These are phyloP conservation scores for Andrena haemorrhoa DNA, from an alignment of 2,888 invertebrate genomes.

Conservation along the genomic window DNA sequence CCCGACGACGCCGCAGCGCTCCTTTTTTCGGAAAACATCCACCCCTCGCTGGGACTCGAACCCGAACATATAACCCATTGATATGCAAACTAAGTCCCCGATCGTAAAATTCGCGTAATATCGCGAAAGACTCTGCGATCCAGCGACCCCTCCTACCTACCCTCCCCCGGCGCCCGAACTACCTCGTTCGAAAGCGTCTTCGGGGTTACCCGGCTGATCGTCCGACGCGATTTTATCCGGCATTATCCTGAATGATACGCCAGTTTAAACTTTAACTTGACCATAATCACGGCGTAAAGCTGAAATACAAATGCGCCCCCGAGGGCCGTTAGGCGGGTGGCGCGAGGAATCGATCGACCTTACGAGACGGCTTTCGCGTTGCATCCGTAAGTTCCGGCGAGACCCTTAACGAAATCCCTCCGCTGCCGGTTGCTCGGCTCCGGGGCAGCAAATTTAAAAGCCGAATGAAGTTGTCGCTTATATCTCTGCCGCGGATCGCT, in stretches of 20 bases:
- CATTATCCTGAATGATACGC: slow-evolving; percentile 78
- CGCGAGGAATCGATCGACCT: slow-evolving; percentile 45
- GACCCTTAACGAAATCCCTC: slow-evolving; percentile 22
- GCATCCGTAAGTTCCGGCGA: neutral
- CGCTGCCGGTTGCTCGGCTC: neutral
- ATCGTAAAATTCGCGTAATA: slow-evolving; percentile 80
- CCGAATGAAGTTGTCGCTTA: slow-evolving; percentile 1
- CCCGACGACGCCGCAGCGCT: slow-evolving; percentile 37
- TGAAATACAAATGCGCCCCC: slow-evolving; percentile 76
- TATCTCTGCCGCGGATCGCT: slow-evolving; percentile 38
- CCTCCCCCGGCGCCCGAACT: slow-evolving; percentile 25
- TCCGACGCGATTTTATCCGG: slow-evolving; percentile 75
- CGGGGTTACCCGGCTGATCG: slow-evolving; percentile 68
- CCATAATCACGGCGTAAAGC: slow-evolving; percentile 78
- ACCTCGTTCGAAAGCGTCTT: slow-evolving; percentile 61
- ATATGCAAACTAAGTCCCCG: slow-evolving; percentile 80
- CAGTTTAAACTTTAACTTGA: slow-evolving; percentile 79
- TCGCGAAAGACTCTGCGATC: slow-evolving; percentile 73
- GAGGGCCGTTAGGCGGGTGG: slow-evolving; percentile 34
- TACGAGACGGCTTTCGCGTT: slow-evolving; percentile 32
- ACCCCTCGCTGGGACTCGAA: slow-evolving; percentile 41
- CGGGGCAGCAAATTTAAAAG: neutral
- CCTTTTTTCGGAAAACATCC: slow-evolving; percentile 65
- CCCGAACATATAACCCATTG: slow-evolving; percentile 72
- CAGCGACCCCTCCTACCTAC: neutral